These are phyloP conservation scores for Macrochelys suwanniensis DNA, from an alignment of 2,797 vertebrate species.

Conservation along the genomic window DNA sequence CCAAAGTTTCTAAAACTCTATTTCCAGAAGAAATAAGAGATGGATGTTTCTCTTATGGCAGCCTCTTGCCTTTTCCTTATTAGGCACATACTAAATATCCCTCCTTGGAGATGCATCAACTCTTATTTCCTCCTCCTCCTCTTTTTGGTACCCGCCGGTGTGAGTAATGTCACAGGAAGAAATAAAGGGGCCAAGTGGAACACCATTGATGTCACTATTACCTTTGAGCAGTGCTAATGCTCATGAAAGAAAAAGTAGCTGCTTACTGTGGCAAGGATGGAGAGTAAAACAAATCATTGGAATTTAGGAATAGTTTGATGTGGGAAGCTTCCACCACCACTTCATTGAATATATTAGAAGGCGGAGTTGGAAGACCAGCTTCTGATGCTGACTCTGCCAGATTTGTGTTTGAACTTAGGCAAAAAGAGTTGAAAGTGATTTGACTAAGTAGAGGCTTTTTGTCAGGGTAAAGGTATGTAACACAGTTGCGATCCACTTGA, in stretches of 20 bases:
- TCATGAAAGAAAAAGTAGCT: slow-evolving; percentile 64
- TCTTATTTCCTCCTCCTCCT: slow-evolving; percentile 71
- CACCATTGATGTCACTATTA: slow-evolving; percentile 68
- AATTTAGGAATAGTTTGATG: slow-evolving; percentile 28
- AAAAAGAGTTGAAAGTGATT: too few species aligned
- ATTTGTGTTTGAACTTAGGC: slow-evolving; percentile 56
- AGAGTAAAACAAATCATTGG: slow-evolving; percentile 71
- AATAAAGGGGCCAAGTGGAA: slow-evolving; percentile 76
- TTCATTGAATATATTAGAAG: slow-evolving; percentile 60
- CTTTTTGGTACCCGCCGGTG: slow-evolving; percentile 61
- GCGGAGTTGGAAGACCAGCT: slow-evolving; percentile 11
- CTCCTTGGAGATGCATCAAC: slow-evolving; percentile 64
- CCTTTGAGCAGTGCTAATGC: slow-evolving; percentile 52
- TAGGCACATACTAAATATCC: slow-evolving; percentile 69
- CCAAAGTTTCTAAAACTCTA: slow-evolving; percentile 43
- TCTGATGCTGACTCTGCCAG: slow-evolving; percentile 30
- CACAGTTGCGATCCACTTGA: slow-evolving; percentile 39
- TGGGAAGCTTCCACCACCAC: slow-evolving; percentile 41
- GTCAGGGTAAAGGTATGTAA: slow-evolving; percentile 56
- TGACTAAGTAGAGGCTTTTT: background rate
- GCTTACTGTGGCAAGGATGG: slow-evolving; percentile 28
- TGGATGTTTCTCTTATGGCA: slow-evolving; percentile 48
- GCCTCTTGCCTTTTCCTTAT: slow-evolving; percentile 40
- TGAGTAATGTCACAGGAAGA: slow-evolving; percentile 70
- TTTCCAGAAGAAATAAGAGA: too few species aligned